Conservation (phyloP, 2,797 vertebrate species). For the Hydrophis major region DNA sequence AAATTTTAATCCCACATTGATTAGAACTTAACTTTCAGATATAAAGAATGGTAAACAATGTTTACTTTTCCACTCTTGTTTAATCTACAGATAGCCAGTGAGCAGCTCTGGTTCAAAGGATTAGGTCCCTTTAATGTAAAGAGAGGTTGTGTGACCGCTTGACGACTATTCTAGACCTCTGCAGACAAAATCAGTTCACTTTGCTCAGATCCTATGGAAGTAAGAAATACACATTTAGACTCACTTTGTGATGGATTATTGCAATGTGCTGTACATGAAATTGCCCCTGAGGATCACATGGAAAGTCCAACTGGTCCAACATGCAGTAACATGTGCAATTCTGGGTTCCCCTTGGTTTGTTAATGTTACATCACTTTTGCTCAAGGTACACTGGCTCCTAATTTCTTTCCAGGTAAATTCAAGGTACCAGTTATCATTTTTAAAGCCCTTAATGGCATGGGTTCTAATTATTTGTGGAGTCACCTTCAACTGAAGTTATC, state of each 20-base stretch:
- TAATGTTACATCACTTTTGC: background rate
- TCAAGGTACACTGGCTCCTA: background rate
- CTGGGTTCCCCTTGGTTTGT: background rate
- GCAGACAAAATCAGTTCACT: background rate
- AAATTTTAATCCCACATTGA: too few species aligned
- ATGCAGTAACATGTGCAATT: background rate
- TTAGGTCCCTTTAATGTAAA: background rate
- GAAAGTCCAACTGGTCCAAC: background rate
- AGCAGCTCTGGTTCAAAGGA: background rate
- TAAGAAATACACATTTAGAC: background rate
- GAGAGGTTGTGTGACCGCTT: background rate
- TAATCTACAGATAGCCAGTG: background rate
- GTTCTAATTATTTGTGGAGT: background rate
- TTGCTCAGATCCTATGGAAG: background rate
- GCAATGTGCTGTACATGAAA: background rate
- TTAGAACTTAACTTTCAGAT: background rate
- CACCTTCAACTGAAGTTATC: background rate
- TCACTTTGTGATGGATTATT: background rate
- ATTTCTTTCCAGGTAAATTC: background rate
- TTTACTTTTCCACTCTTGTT: background rate
- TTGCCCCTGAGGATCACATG: background rate
- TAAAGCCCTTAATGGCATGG: background rate
- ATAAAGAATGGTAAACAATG: background rate
- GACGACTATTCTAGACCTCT: background rate
- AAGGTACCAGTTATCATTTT: background rate